Percentiles rank a stretch among this genome's conserved stretches.
These are phyloP conservation scores for Bujurquina vittata DNA, from an alignment of 2,113 vertebrate genomes.

Conservation along the genomic window DNA sequence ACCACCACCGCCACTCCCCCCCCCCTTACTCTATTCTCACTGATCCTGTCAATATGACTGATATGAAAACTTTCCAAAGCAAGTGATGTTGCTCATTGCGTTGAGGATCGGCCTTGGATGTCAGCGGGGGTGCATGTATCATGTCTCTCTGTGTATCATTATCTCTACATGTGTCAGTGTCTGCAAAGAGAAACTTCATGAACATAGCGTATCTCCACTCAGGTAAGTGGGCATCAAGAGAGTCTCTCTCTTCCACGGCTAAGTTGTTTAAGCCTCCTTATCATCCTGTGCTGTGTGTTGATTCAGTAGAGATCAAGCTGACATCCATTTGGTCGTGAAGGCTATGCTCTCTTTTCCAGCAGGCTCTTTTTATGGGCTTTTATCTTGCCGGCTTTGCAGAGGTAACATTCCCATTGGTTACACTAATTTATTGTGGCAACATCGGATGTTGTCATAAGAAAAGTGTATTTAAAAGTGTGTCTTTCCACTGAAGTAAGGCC, in stretches of 20 bases:
- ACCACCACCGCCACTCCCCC: neutral
- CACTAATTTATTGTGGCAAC: conserved; percentile 40
- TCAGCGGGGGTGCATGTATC: neutral
- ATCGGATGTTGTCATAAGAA: conserved; percentile 22
- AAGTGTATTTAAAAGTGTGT: neutral
- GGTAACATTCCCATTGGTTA: conserved; percentile 11
- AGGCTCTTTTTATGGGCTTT: conserved; percentile 31
- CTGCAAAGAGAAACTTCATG: neutral
- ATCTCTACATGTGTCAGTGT: conserved; percentile 21
- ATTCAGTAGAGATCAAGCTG: conserved; percentile 42
- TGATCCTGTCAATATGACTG: conserved; percentile 47
- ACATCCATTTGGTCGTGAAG: conserved; percentile 57
- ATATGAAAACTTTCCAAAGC: conserved; percentile 42
- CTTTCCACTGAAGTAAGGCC: neutral
- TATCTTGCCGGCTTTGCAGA: conserved; percentile 53
- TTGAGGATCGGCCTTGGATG: neutral
- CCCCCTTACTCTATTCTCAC: conserved; percentile 5
- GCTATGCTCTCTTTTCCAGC: conserved; percentile 29
- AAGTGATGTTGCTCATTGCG: conserved; percentile 28
- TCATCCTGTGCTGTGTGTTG: conserved; percentile 42
- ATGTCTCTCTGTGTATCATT: conserved; percentile 26
- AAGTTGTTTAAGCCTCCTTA: conserved; percentile 46
- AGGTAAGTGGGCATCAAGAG: conserved; percentile 36
- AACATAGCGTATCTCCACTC: conserved; percentile 2
- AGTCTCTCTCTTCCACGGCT: conserved; percentile 17